These are phyloP conservation scores for Melinopterus prodromus DNA, from an alignment of 2,888 invertebrate genomes.

Conservation along the genomic window DNA sequence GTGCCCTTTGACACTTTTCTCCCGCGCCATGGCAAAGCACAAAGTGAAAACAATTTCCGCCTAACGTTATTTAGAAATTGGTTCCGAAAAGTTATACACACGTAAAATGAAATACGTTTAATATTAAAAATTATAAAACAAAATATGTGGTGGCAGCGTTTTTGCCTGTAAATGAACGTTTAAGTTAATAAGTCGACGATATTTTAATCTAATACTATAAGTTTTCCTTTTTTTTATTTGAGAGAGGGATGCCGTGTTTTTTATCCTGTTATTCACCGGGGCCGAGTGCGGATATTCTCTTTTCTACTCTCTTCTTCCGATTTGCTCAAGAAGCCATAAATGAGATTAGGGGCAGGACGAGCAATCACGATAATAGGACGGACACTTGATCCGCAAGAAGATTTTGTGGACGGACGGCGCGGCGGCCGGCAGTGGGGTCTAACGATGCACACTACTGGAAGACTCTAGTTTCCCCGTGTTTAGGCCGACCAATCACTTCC, in stretches of 20 bases:
- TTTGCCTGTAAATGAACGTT: background rate
- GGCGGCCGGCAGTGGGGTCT: background rate
- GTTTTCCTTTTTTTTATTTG: background rate
- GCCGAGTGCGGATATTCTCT: background rate
- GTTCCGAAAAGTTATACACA: too few species aligned
- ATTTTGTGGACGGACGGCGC: conserved; percentile 11
- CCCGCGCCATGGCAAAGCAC: background rate
- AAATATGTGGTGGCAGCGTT: too few species aligned
- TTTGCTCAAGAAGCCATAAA: conserved; percentile 47
- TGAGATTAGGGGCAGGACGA: conserved; percentile 58
- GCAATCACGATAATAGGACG: conserved; percentile 62
- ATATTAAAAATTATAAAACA: too few species aligned
- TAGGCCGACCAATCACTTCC: background rate
- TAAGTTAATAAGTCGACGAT: background rate
- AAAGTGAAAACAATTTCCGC: background rate
- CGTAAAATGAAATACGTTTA: too few species aligned
- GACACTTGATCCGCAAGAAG: conserved; percentile 56
- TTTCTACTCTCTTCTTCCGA: background rate
- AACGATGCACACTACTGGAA: background rate
- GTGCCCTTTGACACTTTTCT: conserved; percentile 4
- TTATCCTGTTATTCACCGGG: background rate
- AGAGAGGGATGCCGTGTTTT: background rate
- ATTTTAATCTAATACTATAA: background rate
- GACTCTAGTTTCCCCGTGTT: background rate
- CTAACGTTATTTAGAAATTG: background rate